These are phyloP conservation scores for Ceratitis capitata DNA, from an alignment of 1,140 invertebrate species.

Conservation along the genomic window DNA sequence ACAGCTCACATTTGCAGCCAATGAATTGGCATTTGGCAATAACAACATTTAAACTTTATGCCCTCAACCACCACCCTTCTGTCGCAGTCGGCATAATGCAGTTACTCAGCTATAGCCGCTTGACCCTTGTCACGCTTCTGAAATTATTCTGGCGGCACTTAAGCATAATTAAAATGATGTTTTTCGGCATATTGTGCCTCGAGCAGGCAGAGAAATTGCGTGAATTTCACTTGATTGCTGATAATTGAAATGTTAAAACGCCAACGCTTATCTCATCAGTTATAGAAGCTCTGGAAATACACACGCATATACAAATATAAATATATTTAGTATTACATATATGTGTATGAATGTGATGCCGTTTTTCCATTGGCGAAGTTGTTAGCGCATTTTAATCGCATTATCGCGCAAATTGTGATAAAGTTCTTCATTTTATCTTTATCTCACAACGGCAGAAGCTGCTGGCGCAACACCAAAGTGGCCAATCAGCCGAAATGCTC, in stretches of 20 bases:
- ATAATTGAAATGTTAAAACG: slow-evolving; percentile 24
- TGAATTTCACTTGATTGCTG: background rate
- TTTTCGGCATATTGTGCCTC: background rate
- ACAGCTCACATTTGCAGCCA: background rate
- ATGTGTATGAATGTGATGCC: background rate
- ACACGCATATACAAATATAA: background rate
- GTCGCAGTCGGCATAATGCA: background rate
- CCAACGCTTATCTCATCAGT: slow-evolving; percentile 13
- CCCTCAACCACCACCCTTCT: background rate
- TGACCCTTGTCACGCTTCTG: background rate
- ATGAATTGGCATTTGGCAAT: background rate
- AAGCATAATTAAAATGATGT: slow-evolving; percentile 14
- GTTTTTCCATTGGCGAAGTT: no score
- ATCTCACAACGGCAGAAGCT: background rate
- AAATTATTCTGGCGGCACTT: background rate
- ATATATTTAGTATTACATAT: background rate
- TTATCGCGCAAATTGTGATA: background rate
- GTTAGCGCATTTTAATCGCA: background rate
- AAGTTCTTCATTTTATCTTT: slow-evolving; percentile 11
- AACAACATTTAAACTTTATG: background rate
- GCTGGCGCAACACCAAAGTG: background rate
- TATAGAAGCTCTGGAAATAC: background rate
- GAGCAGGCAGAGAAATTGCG: background rate
- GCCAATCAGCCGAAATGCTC: background rate
- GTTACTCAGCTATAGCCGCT: background rate